These are phyloP conservation scores for Chamaedrilus cognettii DNA, from an alignment of 2,888 invertebrate species.

Conservation along the genomic window DNA sequence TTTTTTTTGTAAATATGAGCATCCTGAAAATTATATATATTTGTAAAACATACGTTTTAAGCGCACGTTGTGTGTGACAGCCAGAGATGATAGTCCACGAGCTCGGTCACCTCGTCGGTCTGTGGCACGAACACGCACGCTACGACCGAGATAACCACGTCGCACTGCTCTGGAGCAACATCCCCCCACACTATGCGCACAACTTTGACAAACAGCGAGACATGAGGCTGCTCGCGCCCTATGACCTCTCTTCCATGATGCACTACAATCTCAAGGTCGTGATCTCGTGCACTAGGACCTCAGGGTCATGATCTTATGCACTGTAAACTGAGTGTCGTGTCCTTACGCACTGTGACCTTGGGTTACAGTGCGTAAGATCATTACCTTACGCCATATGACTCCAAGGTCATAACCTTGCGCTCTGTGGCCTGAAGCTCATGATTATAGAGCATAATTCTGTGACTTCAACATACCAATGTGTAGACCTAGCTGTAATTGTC, in stretches of 20 bases:
- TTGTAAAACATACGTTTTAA: background rate
- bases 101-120: constrained; percentile 34
- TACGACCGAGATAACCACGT: constrained; percentile 32
- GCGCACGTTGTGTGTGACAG: constrained; percentile 10
- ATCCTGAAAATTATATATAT: background rate
- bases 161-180: constrained; percentile 29
- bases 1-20: background rate
- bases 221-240: constrained; percentile 31
- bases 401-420: no score
- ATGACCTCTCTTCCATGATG: constrained; percentile 37
- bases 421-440: no score
- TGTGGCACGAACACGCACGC: constrained; percentile 37
- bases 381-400: no score
- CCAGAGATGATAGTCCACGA: constrained; percentile 32
- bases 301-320: no score
- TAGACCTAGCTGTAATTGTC: no score
- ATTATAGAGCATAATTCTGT: no score
- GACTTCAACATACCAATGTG: no score
- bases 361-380: background rate
- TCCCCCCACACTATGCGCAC: constrained; percentile 11
- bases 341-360: no score
- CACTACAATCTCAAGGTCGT: constrained; percentile 31
- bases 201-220: constrained; percentile 29
- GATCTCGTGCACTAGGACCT: no score
- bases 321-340: no score